phyloP scores from a whole-genome alignment of 2,797 vertebrate genomes.

The Notolepis coatsorum region DNA sequence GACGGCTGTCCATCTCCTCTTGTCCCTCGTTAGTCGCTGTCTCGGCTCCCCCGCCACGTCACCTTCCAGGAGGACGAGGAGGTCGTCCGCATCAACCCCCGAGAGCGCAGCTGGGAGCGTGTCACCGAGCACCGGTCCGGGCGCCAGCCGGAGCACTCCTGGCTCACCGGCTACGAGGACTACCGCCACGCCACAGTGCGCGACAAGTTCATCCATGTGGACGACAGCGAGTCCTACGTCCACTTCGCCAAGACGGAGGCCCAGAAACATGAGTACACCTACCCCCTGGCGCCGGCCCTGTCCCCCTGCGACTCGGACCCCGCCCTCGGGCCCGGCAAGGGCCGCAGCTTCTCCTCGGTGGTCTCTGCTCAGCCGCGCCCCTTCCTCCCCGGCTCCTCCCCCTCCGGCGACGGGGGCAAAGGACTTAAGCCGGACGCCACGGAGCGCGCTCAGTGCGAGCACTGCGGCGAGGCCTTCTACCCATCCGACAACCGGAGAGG shows the following conservation, averaged over 20 bases:
- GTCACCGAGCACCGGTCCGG: constrained; percentile 52
- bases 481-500: constrained; percentile 90
- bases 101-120: constrained; percentile 90
- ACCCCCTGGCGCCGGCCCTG: constrained; percentile 87
- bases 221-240: constrained; percentile 91
- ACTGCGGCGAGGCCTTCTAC: constrained; percentile 95
- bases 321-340: constrained; percentile 85
- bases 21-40: constrained; percentile 77
- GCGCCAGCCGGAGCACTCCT: constrained; percentile 81
- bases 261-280: constrained; percentile 95
- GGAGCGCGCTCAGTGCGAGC: constrained; percentile 90
- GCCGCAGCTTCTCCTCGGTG: constrained; percentile 75
- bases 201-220: constrained; percentile 86
- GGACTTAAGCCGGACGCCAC: constrained; percentile 78
- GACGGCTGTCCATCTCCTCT: too few species aligned
- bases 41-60: constrained; percentile 87
- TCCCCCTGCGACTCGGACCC: constrained; percentile 84
- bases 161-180: constrained; percentile 96
- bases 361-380: constrained; percentile 89
- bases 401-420: constrained; percentile 77
- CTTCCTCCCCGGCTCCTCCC: constrained; percentile 74
- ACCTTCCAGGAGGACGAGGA: constrained; percentile 96
- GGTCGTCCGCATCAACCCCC: constrained; percentile 97
- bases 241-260: constrained; percentile 91
- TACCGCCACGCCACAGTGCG: constrained; percentile 92